Evolutionary conservation across 1,140 invertebrate genomes (phyloP).

Genomic region (Ylistrum balloti): DNA sequence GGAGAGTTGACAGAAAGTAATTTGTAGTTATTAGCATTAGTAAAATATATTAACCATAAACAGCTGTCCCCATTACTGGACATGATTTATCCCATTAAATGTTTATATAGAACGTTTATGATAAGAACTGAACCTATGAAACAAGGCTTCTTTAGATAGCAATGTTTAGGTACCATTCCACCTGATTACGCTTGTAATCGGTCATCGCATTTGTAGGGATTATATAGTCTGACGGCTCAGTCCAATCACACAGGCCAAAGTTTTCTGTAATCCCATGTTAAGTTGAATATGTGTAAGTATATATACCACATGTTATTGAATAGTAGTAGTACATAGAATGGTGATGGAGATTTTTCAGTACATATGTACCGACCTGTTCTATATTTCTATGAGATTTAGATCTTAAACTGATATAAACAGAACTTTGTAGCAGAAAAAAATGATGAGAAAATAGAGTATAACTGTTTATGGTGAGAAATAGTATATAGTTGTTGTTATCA

Average conservation of each 20-base stretch:
- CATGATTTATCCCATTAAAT: background rate
- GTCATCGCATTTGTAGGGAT: background rate
- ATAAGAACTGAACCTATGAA: background rate
- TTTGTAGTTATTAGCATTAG: background rate
- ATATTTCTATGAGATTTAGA: too few relatives aligned
- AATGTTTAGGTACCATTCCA: background rate
- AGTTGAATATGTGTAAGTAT: background rate
- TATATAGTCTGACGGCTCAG: background rate
- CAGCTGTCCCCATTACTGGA: background rate
- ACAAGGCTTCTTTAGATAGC: background rate
- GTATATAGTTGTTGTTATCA: too few relatives aligned
- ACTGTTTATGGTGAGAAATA: too few relatives aligned
- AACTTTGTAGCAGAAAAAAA: too few relatives aligned
- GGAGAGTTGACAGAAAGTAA: too few relatives aligned
- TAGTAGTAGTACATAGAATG: background rate
- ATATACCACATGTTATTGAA: background rate
- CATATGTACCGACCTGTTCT: too few relatives aligned
- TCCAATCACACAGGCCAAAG: background rate
- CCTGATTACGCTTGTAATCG: background rate
- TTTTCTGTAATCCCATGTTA: background rate
- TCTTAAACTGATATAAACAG: too few relatives aligned
- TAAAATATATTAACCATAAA: constrained; percentile 31
- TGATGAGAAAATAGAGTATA: too few relatives aligned
- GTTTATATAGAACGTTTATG: constrained; percentile 7
- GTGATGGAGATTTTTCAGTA: background rate